Conservation (phyloP, 35 echinoderm and acorn worm genomes). For the Hemicentrotus pulcherrimus region DNA sequence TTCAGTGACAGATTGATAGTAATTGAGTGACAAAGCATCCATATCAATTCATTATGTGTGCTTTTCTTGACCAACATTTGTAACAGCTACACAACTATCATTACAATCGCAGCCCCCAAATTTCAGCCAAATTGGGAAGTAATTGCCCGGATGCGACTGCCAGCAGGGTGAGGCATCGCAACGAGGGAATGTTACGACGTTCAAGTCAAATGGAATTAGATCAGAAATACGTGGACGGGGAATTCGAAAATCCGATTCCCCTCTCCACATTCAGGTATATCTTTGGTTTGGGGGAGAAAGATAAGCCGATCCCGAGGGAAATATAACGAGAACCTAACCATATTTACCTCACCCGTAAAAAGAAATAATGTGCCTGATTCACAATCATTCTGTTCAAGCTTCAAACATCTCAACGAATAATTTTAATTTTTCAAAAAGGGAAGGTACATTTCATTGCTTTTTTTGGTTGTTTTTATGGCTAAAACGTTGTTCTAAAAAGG, state of each 20-base stretch:
- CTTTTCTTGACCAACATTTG: background rate
- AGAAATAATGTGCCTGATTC: no score
- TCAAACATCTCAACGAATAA: no score
- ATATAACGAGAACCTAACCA: background rate
- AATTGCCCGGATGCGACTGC: background rate
- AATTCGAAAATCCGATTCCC: background rate
- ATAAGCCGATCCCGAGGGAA: background rate
- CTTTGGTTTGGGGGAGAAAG: background rate
- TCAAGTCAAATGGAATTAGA: background rate
- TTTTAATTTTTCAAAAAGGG: no score
- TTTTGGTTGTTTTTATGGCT: no score
- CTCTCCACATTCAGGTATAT: background rate
- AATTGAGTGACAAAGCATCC: background rate
- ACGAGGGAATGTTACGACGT: background rate
- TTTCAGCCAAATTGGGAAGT: background rate
- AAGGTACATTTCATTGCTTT: no score
- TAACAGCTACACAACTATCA: background rate
- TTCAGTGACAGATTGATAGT: background rate
- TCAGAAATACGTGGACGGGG: background rate
- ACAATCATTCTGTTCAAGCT: no score
- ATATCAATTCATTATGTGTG: background rate
- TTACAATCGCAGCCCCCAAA: background rate
- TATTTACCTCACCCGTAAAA: no score
- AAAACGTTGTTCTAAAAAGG: no score
- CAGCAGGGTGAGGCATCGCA: background rate